phyloP scores from a whole-genome alignment of 2,888 invertebrate species.

The Eupithecia abbreviata region DNA sequence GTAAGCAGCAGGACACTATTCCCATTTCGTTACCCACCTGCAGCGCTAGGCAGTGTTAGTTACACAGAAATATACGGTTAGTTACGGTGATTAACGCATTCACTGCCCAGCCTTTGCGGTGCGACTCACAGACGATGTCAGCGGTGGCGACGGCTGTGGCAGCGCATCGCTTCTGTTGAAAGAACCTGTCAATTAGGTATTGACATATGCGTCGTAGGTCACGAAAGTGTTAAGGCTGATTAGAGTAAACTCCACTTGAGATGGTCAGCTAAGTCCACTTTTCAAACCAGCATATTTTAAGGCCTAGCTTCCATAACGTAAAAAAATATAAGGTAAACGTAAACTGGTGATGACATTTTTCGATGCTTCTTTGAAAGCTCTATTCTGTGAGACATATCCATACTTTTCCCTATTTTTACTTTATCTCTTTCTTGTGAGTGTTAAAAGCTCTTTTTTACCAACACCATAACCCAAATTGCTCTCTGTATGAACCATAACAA shows the following conservation, averaged over 20 bases:
- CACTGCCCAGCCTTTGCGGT: neutral
- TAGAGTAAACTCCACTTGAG: neutral
- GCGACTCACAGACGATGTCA: no score
- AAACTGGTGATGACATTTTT: neutral
- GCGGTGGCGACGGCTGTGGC: no score
- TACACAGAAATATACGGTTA: no score
- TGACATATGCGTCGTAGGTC: no score
- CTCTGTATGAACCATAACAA: constrained; percentile 9
- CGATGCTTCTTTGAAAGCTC: neutral
- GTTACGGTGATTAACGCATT: constrained; percentile 1
- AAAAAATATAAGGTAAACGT: neutral
- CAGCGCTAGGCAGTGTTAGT: neutral
- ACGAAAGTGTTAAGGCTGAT: no score
- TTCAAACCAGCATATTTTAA: neutral
- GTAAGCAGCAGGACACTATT: neutral
- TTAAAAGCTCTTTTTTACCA: constrained; percentile 5
- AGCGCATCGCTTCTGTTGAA: no score
- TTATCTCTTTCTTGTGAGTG: neutral
- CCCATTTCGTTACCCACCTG: neutral
- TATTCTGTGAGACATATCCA: neutral
- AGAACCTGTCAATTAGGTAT: no score
- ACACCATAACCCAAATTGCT: constrained; percentile 10
- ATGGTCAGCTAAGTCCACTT: neutral
- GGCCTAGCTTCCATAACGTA: neutral
- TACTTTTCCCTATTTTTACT: neutral